Base-by-base conservation (phyloP, 2,113 vertebrate species). In the Syngnathus floridae region DNA sequence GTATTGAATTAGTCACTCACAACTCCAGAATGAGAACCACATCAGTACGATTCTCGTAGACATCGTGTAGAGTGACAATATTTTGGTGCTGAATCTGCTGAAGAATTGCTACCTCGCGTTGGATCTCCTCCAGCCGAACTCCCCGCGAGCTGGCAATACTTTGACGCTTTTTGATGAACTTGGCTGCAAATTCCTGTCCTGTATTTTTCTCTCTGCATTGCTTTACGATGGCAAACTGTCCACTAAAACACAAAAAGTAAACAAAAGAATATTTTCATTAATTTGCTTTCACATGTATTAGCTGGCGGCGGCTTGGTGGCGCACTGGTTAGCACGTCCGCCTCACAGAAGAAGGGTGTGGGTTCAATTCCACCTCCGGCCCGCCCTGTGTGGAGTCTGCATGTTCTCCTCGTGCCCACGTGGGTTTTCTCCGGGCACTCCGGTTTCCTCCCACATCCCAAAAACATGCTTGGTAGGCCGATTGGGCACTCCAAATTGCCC, bases 111-210 rank as follows among this genome's bases (percentile, higher is more conserved):
- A 97, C 95, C 87, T 99, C 97, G 0, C 96, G 90, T 85, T 96
- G 92, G 0, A 98, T 98, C 67, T 97, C 95, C 72, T 97, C 94
- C 0, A 92, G 90, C 22, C 90, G 83, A 69, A 99, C 95, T 0
- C 96, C 97, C 0, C 96, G 91, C 1, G 93, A 91, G 86, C 96
- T 98, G 36, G 89, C 94, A 5, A 80, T 89, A 73, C 91, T 95
- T 88, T 93, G 95, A 0, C 95, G 92, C 80, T 99, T 99, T 85
- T 98, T 98, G 73, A 99, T 99, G 88, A 98, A 99, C 79, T 99
- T 99, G 58, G 95, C 97, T 0, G 97, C 97, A 0, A 90, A 98
- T 6, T 94, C 90, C 31, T 68, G 11, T 0, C 93, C 94, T 0
- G 92, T 89, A 81, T 87, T 92, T 62, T 80, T 94, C 84, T 98